phyloP scores from a whole-genome alignment of 2,797 vertebrate species.

The Myiotriccus ornatus region DNA sequence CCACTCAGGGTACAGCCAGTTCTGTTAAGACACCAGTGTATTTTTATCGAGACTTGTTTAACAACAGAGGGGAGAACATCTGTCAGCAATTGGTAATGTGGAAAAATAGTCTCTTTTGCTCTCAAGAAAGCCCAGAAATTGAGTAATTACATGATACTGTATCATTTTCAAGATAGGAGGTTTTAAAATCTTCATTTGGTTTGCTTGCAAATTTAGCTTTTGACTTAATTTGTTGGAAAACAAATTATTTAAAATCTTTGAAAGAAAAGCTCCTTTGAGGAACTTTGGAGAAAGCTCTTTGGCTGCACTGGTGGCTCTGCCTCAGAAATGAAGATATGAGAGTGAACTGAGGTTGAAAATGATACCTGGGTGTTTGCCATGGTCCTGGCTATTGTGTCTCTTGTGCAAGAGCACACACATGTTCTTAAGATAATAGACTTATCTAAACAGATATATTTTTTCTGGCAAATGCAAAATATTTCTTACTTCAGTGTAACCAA shows the following conservation, averaged over 20 bases:
- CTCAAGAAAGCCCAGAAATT: neutral
- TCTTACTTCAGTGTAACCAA: neutral
- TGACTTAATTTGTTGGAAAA: neutral
- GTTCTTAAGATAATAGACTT: neutral
- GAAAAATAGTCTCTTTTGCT: neutral
- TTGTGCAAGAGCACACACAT: rapidly evolving
- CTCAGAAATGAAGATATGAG: neutral
- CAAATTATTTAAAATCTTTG: neutral
- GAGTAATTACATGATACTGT: neutral
- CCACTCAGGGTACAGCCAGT: neutral
- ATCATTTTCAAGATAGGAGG: neutral
- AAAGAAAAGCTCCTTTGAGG: neutral
- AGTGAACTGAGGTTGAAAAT: neutral
- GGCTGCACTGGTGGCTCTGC: neutral
- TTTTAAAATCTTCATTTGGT: neutral
- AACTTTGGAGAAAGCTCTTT: neutral
- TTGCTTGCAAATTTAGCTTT: neutral
- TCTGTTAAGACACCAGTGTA: neutral
- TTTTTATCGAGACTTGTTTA: constrained; percentile 30
- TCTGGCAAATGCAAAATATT: neutral
- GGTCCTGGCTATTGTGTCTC: neutral
- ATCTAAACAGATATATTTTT: neutral
- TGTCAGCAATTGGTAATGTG: neutral
- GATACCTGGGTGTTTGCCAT: neutral
- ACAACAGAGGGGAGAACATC: constrained; percentile 23